Evolutionary conservation across 2,113 vertebrate species (phyloP).

Genomic region (Gorsachius goisagi): DNA sequence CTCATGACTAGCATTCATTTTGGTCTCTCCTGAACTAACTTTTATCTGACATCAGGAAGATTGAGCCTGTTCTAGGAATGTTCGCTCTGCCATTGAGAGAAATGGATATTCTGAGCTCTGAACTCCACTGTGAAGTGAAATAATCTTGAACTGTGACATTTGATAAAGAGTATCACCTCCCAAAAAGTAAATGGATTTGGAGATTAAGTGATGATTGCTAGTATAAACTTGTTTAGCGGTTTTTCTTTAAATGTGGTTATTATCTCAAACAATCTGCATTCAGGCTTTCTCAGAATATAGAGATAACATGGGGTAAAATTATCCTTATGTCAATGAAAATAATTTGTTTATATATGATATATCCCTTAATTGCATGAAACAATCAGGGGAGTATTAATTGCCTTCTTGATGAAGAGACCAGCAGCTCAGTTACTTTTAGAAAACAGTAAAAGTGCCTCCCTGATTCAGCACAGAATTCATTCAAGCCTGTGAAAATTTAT

Average conservation of each 20-base stretch:
- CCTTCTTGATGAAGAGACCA: neutral
- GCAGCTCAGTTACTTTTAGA: neutral
- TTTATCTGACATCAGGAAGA: neutral
- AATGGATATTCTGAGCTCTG: neutral
- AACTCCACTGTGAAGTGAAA: neutral
- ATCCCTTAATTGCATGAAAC: neutral
- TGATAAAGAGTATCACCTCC: neutral
- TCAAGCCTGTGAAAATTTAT: slow-evolving; percentile 33
- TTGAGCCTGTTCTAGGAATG: neutral
- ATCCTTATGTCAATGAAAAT: neutral
- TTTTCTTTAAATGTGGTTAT: neutral
- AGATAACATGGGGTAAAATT: neutral
- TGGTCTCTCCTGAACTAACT: neutral
- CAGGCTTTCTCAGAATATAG: neutral
- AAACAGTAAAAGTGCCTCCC: neutral
- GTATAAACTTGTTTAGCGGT: neutral
- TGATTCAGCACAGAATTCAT: slow-evolving; percentile 37
- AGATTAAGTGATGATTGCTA: neutral
- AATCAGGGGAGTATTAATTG: slow-evolving; percentile 31
- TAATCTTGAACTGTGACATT: neutral
- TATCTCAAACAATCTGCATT: neutral
- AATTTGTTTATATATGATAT: neutral
- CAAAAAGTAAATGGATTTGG: neutral
- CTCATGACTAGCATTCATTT: neutral
- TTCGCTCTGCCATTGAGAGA: neutral